A percentile compares a stretch with the other conserved stretches of the same genome.
Evolutionary conservation across 2,888 invertebrate genomes (phyloP).

Genomic region (Baccha elongata): DNA sequence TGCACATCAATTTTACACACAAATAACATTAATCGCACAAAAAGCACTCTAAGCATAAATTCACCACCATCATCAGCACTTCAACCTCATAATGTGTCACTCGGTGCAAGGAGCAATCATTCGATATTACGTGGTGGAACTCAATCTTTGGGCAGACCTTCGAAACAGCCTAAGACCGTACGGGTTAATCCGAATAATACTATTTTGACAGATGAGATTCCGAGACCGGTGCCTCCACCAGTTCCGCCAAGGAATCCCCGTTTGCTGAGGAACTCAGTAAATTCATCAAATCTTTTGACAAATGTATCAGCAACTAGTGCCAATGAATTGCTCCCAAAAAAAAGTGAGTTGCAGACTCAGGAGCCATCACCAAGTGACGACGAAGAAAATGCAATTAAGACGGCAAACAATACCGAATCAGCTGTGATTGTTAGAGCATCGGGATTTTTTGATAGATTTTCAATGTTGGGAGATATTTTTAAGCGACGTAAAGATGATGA

Average conservation of each 20-base stretch:
- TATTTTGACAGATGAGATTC: constrained; percentile 67
- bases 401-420: constrained; percentile 3
- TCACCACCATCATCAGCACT: constrained; percentile 29
- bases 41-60: constrained; percentile 66
- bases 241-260: constrained; percentile 66
- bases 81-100: constrained; percentile 21
- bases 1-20: neutral
- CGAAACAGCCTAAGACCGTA: constrained; percentile 47
- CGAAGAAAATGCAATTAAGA: constrained; percentile 54
- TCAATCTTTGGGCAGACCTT: constrained; percentile 52
- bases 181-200: constrained; percentile 73
- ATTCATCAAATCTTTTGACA: constrained; percentile 70
- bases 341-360: neutral
- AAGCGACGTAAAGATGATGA: constrained; percentile 75
- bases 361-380: constrained; percentile 47
- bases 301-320: constrained; percentile 75
- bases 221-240: constrained; percentile 50
- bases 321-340: constrained; percentile 72
- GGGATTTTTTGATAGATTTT: constrained; percentile 60
- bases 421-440: constrained; percentile 32
- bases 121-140: constrained; percentile 60
- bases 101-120: constrained; percentile 40
- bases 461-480: constrained; percentile 76
- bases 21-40: constrained; percentile 37
- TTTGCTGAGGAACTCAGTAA: constrained; percentile 48